These are phyloP conservation scores for Lepus townsendii DNA, from an alignment of 2,797 vertebrate species.

Conservation along the genomic window DNA sequence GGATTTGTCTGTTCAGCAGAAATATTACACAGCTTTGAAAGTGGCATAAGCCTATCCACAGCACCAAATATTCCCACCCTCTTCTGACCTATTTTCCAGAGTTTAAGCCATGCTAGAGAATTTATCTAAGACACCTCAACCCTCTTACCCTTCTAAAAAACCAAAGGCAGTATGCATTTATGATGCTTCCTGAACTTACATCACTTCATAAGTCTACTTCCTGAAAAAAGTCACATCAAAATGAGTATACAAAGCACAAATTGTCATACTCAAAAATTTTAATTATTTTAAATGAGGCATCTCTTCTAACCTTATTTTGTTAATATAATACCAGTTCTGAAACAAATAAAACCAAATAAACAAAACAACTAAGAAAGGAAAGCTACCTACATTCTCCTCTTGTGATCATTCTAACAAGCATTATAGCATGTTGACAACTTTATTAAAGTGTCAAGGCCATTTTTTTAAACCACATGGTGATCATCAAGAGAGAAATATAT, in stretches of 20 bases:
- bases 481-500: not conserved
- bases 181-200: not conserved
- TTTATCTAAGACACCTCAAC: conserved; percentile 1
- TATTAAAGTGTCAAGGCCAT: not conserved
- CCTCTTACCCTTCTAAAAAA: not conserved
- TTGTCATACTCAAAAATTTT: not conserved
- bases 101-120: conserved; percentile 17
- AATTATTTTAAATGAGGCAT: not conserved
- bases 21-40: conserved; percentile 43
- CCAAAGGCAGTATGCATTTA: not conserved
- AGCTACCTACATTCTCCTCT: not conserved
- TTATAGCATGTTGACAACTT: not conserved
- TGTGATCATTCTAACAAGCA: not conserved
- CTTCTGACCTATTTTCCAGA: conserved; percentile 47
- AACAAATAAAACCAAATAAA: not conserved
- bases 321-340: not conserved
- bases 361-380: not conserved
- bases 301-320: not conserved
- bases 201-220: conserved; percentile 38
- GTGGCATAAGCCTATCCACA: conserved; percentile 24
- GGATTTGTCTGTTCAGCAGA: conserved; percentile 59
- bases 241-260: not conserved
- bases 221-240: not conserved
- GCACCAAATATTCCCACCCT: not conserved
- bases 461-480: not conserved